Evolutionary conservation across 2,797 vertebrate genomes (phyloP).

Genomic region (Orientallactaga sibirica): DNA sequence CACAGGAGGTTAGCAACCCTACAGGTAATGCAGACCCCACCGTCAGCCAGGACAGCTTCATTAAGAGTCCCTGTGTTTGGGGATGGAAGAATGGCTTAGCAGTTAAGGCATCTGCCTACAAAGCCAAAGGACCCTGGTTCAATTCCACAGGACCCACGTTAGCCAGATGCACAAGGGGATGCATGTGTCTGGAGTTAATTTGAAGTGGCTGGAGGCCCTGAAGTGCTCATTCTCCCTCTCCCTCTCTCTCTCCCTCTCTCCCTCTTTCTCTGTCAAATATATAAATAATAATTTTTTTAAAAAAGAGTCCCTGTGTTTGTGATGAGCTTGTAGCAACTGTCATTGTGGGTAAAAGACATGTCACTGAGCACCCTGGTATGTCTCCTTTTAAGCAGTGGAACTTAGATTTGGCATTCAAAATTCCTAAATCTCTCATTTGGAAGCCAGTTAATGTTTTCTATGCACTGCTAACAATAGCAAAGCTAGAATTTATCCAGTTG

Average conservation of each 20-base stretch:
- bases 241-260: no score
- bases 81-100: no score
- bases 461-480: not conserved
- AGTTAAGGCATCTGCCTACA: no score
- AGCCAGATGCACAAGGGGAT: no score
- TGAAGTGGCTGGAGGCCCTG: no score
- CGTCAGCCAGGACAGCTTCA: not conserved
- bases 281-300: not conserved
- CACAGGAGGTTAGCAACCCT: not conserved
- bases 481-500: not conserved
- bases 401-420: constrained; percentile 49
- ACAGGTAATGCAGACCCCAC: not conserved
- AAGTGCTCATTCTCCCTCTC: no score
- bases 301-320: not conserved
- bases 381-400: constrained; percentile 50
- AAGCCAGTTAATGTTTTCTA: constrained; percentile 7
- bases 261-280: no score
- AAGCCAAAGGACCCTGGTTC: no score
- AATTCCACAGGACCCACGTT: no score
- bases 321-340: not conserved
- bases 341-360: not conserved
- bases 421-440: constrained; percentile 35
- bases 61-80: not conserved
- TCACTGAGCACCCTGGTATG: not conserved
- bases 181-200: no score